Conservation (phyloP, 2,113 vertebrate species). For the Podocnemis expansa region DNA sequence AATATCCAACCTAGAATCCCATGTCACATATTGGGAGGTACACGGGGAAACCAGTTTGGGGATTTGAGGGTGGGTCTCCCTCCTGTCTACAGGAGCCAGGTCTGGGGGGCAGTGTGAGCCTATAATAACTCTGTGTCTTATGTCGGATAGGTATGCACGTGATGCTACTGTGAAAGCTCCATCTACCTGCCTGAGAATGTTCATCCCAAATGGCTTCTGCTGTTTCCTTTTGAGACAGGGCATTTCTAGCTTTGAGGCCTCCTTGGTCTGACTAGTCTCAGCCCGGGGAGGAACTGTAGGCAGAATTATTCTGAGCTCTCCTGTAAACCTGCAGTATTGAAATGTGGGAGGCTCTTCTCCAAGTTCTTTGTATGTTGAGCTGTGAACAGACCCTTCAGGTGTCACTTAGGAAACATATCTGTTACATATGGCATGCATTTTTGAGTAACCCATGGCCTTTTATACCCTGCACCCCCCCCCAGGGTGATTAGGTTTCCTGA, state of each 20-base stretch:
- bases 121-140: not conserved
- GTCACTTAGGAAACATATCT: fast-evolving
- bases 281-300: too few species aligned
- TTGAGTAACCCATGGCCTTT: fast-evolving
- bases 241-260: not conserved
- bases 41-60: not conserved
- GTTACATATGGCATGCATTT: not conserved
- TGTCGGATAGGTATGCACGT: not conserved
- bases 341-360: fast-evolving
- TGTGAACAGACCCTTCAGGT: not conserved
- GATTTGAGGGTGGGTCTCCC: not conserved
- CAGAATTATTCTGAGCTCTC: not conserved
- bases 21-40: not conserved
- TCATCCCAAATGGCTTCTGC: not conserved
- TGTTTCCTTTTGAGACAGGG: not conserved
- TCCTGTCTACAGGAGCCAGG: not conserved
- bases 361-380: not conserved
- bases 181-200: not conserved
- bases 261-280: not conserved
- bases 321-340: fast-evolving
- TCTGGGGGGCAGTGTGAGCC: not conserved
- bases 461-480: too few species aligned
- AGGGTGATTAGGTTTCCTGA: too few species aligned
- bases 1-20: too few species aligned
- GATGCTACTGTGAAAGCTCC: not conserved